phyloP scores from a whole-genome alignment of 2,888 invertebrate species.

The Trachelus tabidus region DNA sequence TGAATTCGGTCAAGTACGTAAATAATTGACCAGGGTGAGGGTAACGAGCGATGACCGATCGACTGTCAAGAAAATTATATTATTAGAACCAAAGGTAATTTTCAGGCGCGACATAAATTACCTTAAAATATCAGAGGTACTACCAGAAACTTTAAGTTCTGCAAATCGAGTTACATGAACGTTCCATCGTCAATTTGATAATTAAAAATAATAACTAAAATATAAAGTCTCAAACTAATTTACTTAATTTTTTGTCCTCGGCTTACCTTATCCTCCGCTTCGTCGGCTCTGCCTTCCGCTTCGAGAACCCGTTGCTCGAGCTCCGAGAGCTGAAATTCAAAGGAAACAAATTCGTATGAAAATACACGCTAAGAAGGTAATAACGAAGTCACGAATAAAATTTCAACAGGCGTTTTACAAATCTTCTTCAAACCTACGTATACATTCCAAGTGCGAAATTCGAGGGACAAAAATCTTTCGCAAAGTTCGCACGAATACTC shows the following conservation, averaged over 20 bases:
- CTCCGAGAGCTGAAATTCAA: constrained; percentile 87
- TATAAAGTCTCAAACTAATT: background rate
- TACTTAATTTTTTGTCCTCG: background rate
- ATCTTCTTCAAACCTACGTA: background rate
- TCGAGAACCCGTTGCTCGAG: constrained; percentile 92
- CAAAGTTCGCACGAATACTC: background rate
- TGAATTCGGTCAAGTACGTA: background rate
- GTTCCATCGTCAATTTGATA: background rate
- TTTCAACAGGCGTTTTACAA: constrained; percentile 1
- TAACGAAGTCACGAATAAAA: constrained; percentile 14
- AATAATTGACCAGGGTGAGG: background rate
- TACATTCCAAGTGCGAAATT: background rate
- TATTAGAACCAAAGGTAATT: background rate
- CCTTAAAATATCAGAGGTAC: background rate
- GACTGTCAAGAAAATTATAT: background rate
- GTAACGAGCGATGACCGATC: background rate
- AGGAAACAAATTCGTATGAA: constrained; percentile 30
- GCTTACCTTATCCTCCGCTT: constrained; percentile 93
- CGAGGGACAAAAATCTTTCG: background rate
- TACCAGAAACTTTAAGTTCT: background rate
- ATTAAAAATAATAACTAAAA: background rate
- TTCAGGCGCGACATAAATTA: background rate
- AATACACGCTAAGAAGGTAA: background rate
- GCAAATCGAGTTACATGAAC: background rate
- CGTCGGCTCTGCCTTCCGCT: constrained; percentile 92